Percentiles rank a stretch among this genome's conserved stretches.
These are phyloP conservation scores for Eupithecia dodoneata DNA, from an alignment of 2,888 invertebrate species.

Conservation along the genomic window DNA sequence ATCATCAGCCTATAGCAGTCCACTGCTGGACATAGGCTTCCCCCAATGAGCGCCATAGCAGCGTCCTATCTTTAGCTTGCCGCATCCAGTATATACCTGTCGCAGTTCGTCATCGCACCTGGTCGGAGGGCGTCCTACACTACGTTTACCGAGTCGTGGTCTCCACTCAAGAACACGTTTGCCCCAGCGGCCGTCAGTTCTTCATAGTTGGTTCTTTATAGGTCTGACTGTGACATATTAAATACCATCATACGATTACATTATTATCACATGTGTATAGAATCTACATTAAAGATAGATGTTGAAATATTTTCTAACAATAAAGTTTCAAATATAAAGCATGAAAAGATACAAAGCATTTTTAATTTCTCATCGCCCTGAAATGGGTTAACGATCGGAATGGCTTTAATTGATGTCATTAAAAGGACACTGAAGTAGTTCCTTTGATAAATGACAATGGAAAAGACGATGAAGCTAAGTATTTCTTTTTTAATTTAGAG, in stretches of 20 bases:
- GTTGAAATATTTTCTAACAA: not conserved
- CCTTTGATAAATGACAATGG: constrained; percentile 22
- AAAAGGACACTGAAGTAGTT: constrained; percentile 51
- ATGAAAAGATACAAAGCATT: constrained; percentile 47
- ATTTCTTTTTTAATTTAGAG: not conserved
- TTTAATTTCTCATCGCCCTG: constrained; percentile 49
- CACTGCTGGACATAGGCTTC: too few species aligned
- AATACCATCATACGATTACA: not conserved
- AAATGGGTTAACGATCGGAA: constrained; percentile 76
- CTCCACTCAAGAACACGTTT: too few species aligned
- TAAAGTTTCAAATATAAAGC: constrained; percentile 11
- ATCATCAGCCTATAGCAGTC: too few species aligned
- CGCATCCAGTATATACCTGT: too few species aligned
- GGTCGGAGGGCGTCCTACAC: too few species aligned
- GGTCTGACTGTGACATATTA: too few species aligned
- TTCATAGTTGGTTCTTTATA: too few species aligned
- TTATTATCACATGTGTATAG: not conserved
- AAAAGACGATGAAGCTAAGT: not conserved
- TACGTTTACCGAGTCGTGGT: too few species aligned
- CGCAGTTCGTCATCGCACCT: too few species aligned
- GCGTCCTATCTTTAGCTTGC: too few species aligned
- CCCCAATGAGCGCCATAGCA: too few species aligned
- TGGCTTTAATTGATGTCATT: constrained; percentile 67
- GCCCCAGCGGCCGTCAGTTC: too few species aligned
- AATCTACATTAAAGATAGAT: not conserved